Conservation (phyloP, 1,140 invertebrate genomes). For the Drosophila serrata region DNA sequence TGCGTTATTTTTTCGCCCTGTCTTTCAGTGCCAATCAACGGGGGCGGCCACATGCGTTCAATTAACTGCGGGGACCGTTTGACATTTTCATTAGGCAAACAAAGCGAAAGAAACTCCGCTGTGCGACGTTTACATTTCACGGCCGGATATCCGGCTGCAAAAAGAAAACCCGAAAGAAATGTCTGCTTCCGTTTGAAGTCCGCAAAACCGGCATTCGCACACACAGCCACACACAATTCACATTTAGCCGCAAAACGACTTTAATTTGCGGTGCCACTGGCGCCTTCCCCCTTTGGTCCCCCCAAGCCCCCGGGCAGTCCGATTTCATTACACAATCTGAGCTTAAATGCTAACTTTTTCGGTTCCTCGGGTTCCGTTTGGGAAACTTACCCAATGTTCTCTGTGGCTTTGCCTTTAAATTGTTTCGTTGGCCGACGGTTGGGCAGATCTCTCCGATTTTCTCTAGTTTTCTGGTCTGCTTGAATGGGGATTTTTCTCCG, state of each 20-base stretch:
- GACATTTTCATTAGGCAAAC: slow-evolving; percentile 68
- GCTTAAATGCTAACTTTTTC: slow-evolving; percentile 57
- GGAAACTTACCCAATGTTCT: slow-evolving; percentile 59
- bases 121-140: slow-evolving; percentile 75
- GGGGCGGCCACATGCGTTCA: slow-evolving; percentile 56
- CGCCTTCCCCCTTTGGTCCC: slow-evolving; percentile 2
- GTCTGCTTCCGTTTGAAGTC: slow-evolving; percentile 73
- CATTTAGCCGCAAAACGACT: slow-evolving; percentile 78
- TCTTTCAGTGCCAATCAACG: slow-evolving; percentile 35
- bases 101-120: slow-evolving; percentile 41
- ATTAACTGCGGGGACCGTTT: slow-evolving; percentile 64
- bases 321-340: slow-evolving; percentile 80
- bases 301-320: slow-evolving; percentile 38
- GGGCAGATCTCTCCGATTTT: slow-evolving; percentile 39
- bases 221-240: slow-evolving; percentile 27
- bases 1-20: slow-evolving; percentile 7
- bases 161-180: slow-evolving; percentile 73
- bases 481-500: slow-evolving; percentile 39
- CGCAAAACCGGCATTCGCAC: slow-evolving; percentile 36
- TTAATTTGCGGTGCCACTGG: slow-evolving; percentile 75
- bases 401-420: slow-evolving; percentile 70
- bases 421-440: slow-evolving; percentile 59
- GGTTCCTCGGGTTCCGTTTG: slow-evolving; percentile 48
- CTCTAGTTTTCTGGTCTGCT: slow-evolving; percentile 38
- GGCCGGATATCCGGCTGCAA: slow-evolving; percentile 64